phyloP scores from a whole-genome alignment of 2,797 vertebrate species.

The Ispidina lecontei region DNA sequence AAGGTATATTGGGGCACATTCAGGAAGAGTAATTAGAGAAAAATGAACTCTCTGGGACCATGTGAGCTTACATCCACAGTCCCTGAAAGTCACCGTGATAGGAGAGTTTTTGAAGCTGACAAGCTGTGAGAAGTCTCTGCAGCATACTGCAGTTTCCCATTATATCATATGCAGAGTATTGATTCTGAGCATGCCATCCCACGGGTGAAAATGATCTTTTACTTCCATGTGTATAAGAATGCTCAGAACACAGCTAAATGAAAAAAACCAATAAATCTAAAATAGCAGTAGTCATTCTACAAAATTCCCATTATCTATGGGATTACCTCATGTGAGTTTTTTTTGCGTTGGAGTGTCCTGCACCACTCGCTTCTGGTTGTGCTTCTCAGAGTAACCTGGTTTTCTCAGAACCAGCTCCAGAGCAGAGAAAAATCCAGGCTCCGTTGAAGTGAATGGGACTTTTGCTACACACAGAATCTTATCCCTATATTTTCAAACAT shows the following conservation, averaged over 20 bases:
- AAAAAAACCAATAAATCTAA: background rate
- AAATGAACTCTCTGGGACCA: accelerated
- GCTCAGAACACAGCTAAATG: background rate
- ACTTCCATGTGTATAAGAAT: background rate
- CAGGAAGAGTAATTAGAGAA: background rate
- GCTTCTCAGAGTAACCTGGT: background rate
- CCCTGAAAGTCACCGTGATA: background rate
- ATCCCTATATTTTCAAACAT: constrained; percentile 15
- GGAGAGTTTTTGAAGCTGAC: background rate
- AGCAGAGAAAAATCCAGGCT: background rate
- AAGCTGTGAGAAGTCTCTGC: background rate
- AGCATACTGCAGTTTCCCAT: background rate
- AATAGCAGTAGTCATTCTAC: background rate
- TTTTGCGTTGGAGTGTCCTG: background rate
- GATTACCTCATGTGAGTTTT: background rate
- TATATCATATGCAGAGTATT: background rate
- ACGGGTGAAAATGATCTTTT: background rate
- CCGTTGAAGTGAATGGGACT: background rate
- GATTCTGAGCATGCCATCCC: background rate
- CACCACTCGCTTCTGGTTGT: background rate
- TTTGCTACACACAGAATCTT: background rate
- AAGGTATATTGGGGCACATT: background rate
- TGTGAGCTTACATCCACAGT: background rate
- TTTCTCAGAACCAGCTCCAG: background rate
- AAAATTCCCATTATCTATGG: background rate